Conservation (phyloP, 2,888 invertebrate species). For the Xestia sexstrigata region DNA sequence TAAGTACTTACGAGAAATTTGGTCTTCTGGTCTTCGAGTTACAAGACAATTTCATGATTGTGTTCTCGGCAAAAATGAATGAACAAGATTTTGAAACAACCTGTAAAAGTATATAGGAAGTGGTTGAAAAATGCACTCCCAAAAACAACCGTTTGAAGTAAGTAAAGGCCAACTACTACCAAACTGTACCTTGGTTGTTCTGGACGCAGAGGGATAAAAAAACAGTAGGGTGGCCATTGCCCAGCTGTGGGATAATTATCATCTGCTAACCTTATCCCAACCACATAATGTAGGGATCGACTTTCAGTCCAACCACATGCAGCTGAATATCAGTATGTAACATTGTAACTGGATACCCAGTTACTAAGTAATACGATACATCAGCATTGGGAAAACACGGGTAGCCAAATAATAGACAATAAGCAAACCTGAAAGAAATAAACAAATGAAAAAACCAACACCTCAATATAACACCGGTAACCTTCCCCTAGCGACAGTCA, state of each 20-base stretch:
- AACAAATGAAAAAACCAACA: background rate
- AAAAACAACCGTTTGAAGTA: background rate
- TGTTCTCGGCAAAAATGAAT: background rate
- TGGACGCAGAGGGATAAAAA: background rate
- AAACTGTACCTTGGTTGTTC: background rate
- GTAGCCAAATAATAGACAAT: background rate
- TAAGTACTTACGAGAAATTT: background rate
- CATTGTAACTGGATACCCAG: background rate
- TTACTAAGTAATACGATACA: background rate
- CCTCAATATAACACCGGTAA: background rate
- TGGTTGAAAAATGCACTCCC: background rate
- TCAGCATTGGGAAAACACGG: background rate
- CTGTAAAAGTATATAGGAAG: background rate
- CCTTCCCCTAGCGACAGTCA: constrained; percentile 18
- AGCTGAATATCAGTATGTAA: background rate
- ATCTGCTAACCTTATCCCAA: background rate
- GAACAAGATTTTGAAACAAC: background rate
- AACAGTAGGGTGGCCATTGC: background rate
- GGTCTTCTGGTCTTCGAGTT: background rate
- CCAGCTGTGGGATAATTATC: background rate
- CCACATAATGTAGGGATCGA: background rate
- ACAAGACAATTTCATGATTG: background rate
- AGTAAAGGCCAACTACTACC: background rate
- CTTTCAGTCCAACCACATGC: background rate
- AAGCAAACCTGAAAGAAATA: background rate